Evolutionary conservation across 1,140 invertebrate genomes (phyloP).

Genomic region (Solen grandis): DNA sequence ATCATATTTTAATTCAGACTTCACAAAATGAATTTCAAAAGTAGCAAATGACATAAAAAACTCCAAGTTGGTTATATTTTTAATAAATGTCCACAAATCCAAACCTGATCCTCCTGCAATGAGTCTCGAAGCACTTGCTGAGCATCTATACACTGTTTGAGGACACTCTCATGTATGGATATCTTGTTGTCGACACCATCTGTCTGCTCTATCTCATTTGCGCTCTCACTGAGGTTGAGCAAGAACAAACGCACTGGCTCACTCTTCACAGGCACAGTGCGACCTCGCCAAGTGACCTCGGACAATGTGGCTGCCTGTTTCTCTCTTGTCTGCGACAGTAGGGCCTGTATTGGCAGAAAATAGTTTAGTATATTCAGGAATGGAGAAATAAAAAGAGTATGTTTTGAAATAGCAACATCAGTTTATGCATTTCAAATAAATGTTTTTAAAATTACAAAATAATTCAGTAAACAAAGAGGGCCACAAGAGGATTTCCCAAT

Average conservation of each 20-base stretch:
- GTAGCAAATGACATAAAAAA: too few relatives aligned
- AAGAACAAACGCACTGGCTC: slow-evolving; percentile 90
- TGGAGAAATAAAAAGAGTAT: too few relatives aligned
- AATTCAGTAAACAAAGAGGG: too few relatives aligned
- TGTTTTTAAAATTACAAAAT: too few relatives aligned
- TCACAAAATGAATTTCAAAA: too few relatives aligned
- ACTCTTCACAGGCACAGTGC: slow-evolving; percentile 89
- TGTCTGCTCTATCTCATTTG: slow-evolving; percentile 87
- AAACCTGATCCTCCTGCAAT: slow-evolving; percentile 89
- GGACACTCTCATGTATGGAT: slow-evolving; percentile 90
- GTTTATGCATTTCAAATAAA: too few relatives aligned
- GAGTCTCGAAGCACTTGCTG: slow-evolving; percentile 91
- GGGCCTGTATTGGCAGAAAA: slow-evolving; percentile 83
- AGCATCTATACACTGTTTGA: slow-evolving; percentile 98
- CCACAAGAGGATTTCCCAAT: too few relatives aligned
- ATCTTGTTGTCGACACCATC: slow-evolving; percentile 79
- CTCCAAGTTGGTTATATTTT: too few relatives aligned
- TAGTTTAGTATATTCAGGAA: too few relatives aligned
- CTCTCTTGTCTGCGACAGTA: slow-evolving; percentile 93
- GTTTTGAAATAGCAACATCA: too few relatives aligned
- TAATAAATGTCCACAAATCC: too few relatives aligned
- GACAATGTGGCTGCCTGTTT: slow-evolving; percentile 88
- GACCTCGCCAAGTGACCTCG: slow-evolving; percentile 93
- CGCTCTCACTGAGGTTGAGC: slow-evolving; percentile 89
- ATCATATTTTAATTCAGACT: too few relatives aligned